These are phyloP conservation scores for Luscinia megarhynchos DNA, from an alignment of 2,797 vertebrate genomes.

Conservation along the genomic window DNA sequence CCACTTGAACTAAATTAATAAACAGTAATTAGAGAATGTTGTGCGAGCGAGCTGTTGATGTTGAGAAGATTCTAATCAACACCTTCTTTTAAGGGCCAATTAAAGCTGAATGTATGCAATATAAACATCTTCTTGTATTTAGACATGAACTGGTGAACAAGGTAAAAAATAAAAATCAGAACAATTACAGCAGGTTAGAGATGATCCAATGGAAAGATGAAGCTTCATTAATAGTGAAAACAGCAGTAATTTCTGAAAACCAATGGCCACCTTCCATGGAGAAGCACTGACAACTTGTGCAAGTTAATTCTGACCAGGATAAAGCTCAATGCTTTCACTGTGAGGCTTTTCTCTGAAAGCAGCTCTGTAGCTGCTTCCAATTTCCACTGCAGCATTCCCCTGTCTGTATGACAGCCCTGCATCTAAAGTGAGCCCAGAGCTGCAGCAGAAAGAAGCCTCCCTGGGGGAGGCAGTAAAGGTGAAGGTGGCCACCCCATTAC, in stretches of 20 bases:
- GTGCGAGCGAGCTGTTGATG: constrained; percentile 85
- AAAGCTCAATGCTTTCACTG: background rate
- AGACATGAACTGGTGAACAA: constrained; percentile 81
- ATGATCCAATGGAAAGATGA: constrained; percentile 65
- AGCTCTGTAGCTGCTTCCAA: constrained; percentile 3
- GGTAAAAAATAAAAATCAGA: constrained; percentile 77
- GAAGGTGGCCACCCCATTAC: background rate
- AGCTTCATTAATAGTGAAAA: constrained; percentile 56
- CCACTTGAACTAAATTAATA: constrained; percentile 88
- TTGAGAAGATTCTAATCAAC: constrained; percentile 87
- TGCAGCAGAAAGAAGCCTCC: background rate
- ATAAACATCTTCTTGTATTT: constrained; percentile 86
- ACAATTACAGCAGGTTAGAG: constrained; percentile 77
- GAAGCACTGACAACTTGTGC: background rate
- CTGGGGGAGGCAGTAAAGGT: background rate
- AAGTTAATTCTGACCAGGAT: constrained; percentile 12
- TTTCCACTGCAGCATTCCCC: constrained; percentile 10
- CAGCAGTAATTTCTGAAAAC: constrained; percentile 63
- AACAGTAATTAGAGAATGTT: constrained; percentile 88
- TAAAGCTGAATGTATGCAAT: constrained; percentile 86
- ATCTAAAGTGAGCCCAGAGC: background rate
- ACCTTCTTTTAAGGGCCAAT: constrained; percentile 88
- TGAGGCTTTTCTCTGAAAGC: constrained; percentile 20
- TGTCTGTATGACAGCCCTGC: background rate
- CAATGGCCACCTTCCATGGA: background rate